Percentiles rank a stretch among this genome's conserved stretches.
phyloP scores from a whole-genome alignment of 2,888 invertebrate genomes.

The Epiblema foenella region DNA sequence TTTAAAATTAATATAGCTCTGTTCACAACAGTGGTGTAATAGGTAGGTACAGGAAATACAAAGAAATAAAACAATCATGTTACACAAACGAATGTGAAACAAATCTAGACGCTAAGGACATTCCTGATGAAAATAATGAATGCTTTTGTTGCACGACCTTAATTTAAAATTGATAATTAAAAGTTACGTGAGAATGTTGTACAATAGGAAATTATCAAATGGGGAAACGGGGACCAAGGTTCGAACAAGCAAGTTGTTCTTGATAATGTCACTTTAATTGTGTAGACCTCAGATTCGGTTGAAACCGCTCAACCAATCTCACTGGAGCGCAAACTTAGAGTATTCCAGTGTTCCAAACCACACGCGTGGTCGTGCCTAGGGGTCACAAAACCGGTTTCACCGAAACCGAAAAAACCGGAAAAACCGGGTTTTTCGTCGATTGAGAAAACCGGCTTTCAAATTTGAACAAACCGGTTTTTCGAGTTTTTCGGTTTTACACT shows the following conservation, averaged over 20 bases:
- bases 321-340: no score
- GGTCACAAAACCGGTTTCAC: no score
- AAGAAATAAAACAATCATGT: slow-evolving; percentile 29
- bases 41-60: slow-evolving; percentile 27
- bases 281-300: no score
- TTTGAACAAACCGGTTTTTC: no score
- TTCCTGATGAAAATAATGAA: slow-evolving; percentile 43
- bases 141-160: slow-evolving; percentile 60
- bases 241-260: not conserved
- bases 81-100: slow-evolving; percentile 29
- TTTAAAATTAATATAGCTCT: not conserved
- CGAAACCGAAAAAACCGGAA: no score
- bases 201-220: slow-evolving; percentile 45
- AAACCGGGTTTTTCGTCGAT: no score
- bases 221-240: slow-evolving; percentile 23
- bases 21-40: not conserved
- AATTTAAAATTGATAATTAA: slow-evolving; percentile 48
- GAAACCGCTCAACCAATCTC: no score
- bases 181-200: slow-evolving; percentile 43
- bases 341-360: no score
- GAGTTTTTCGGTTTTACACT: no score
- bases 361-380: no score
- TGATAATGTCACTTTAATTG: not conserved
- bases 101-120: slow-evolving; percentile 37
- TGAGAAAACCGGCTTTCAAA: no score